Base-by-base conservation (phyloP, 2,113 vertebrate species). In the Amphilophus citrinellus region DNA sequence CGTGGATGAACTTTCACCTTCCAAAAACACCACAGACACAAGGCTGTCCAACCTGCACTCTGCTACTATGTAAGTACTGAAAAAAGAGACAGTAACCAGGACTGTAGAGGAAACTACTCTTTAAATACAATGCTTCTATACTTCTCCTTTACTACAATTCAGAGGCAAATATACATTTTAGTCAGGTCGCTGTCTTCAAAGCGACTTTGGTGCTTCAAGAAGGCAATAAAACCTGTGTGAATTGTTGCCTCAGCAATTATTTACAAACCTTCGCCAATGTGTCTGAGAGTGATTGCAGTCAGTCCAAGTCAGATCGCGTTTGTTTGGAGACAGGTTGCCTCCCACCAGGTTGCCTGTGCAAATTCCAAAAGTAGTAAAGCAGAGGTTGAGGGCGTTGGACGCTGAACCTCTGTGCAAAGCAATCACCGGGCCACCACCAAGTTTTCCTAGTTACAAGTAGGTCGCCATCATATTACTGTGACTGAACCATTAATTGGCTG, bases 41-140 rank as follows among this genome's bases (percentile, higher is more conserved):
- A 96, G 96, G 27, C 96, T 99, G 83, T 98, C 98, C 61, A 99
- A 98, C 90, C 96, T 99, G 78, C 98, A 99, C 82, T 96, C 98
- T 1, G 98, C 98, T 82, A 97, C 97, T 80, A 96, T 95, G 98
- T 99, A 96, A 80, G 98, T 94, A 17, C 44, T 53, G 6, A 1
- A n/a, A 39, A 32, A 6, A 14, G 20, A 42, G 9, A 60, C 13
- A 15, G 4, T 5, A 37, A 37, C 37, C 8, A 37, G 37, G 37
- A 9, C 37, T 37, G 37, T 37, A 7, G 37, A 13, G 44, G 13
- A 47, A 47, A 47, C 11, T 47, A 47, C 13, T 47, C 13, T 15
- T 47, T 47, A 47, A 47, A 13, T 47, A 5, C 11, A 47, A 15
- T 3, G 39, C 39, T 42, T 56, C 53, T 56, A 7, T 20, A 11